Percentiles rank a stretch among this genome's conserved stretches.
These are phyloP conservation scores for Cavia aperea DNA, from an alignment of 2,113 vertebrate genomes.

Conservation along the genomic window DNA sequence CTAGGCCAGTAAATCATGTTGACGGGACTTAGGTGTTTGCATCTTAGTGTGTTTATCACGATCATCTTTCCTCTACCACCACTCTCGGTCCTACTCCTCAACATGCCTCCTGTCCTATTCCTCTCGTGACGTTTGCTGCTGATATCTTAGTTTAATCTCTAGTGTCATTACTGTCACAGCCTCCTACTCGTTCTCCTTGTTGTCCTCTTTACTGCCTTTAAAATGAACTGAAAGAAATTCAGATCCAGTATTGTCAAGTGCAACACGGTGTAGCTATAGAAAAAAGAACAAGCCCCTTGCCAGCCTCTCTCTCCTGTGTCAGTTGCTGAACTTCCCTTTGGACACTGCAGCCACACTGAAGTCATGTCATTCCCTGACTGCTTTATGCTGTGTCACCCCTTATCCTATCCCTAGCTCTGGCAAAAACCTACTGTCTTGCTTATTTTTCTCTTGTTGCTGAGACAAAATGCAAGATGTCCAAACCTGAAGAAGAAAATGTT, in stretches of 20 bases:
- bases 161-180: not conserved
- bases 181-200: not conserved
- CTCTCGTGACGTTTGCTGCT: not conserved
- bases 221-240: not conserved
- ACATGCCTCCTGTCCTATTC: not conserved
- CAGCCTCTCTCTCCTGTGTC: not conserved
- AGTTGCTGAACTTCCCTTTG: too few relatives aligned
- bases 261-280: not conserved
- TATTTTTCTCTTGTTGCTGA: too few relatives aligned
- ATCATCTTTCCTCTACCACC: not conserved
- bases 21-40: not conserved
- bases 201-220: not conserved
- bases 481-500: too few relatives aligned
- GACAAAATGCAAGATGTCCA: too few relatives aligned
- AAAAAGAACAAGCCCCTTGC: not conserved
- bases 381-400: not conserved
- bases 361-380: too few relatives aligned
- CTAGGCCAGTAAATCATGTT: not conserved
- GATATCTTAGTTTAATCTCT: not conserved
- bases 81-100: not conserved
- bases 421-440: not conserved
- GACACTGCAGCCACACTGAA: too few relatives aligned
- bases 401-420: fast-evolving
- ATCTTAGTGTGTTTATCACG: too few relatives aligned
- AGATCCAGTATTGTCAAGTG: not conserved